Evolutionary conservation across 2,797 vertebrate genomes (phyloP), one percentile per base, ranked within the genome.

Genomic region (Sebastolobus altivelis): DNA sequence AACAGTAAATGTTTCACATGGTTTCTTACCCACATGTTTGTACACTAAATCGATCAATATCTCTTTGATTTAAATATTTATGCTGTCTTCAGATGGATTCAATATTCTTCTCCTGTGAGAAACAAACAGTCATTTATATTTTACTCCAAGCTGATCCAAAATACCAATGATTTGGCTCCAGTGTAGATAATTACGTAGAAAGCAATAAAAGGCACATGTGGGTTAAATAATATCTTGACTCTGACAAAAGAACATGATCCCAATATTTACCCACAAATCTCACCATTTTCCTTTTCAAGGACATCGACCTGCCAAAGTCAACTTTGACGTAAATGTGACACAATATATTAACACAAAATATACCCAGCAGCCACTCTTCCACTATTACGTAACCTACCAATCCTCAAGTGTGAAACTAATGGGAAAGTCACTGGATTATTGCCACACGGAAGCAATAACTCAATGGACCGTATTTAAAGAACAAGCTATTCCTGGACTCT

Each of bases 151-250:
- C 58, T 65, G 43, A 6, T 63, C 75, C 54, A 77, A 76, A 78
- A 82, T 82, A 60, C 40, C 6, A 1, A 67, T 70, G 13, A 65
- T 43, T 67, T 86, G 76, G 73, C 62, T 75, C 8, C 9, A 58
- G 20, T 46, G 14, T 27, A 46, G 20, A 78, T 71, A 33, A 75
- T 81, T 88, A 62, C 1, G 12, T n/a, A 65, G 75, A 76, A 63
- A n/a, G 22, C 33, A 60, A 46, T 77, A 63, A 88, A 84, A 75
- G 60, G 5, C 72, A 77, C 74, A 85, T 77, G 60, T 77, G 77
- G 81, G 76, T 75, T 67, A 38, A 77, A 80, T 77, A 56, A 72
- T 66, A 56, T 77, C 52, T 55, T 10, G 31, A 72, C 8, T 55
- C 46, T 35, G 37, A 62, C 33, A 59, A 65, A 76, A 73, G 59